Conservation (phyloP, 2,888 invertebrate species). For the Drosophila maculinotata region DNA sequence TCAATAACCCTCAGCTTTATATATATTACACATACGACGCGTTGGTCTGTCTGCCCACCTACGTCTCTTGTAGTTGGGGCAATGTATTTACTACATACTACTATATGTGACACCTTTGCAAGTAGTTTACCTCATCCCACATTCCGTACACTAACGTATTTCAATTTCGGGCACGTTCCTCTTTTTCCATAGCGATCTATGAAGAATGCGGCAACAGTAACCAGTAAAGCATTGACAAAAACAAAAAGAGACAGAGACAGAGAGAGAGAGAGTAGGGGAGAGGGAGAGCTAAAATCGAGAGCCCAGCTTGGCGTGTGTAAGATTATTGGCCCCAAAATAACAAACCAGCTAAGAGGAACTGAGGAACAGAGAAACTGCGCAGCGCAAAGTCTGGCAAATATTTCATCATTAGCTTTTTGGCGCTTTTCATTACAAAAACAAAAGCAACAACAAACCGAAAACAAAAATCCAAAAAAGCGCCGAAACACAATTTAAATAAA, state of each 20-base stretch:
- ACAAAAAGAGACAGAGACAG: background rate
- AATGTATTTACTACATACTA: background rate
- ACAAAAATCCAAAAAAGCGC: slow-evolving; percentile 15
- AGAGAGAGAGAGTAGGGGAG: background rate
- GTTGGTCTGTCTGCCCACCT: slow-evolving; percentile 29
- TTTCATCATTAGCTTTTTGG: slow-evolving; percentile 75
- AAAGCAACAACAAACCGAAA: slow-evolving; percentile 14
- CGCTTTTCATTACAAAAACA: slow-evolving; percentile 70
- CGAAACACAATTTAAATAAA: slow-evolving; percentile 72
- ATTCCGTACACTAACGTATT: slow-evolving; percentile 39
- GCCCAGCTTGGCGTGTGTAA: slow-evolving; percentile 41
- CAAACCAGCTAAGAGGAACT: slow-evolving; percentile 14
- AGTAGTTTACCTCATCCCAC: slow-evolving; percentile 40
- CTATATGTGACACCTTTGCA: slow-evolving; percentile 48
- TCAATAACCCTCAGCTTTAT: slow-evolving; percentile 60
- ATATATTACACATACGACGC: slow-evolving; percentile 67
- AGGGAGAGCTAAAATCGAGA: slow-evolving; percentile 11
- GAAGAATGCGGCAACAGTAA: slow-evolving; percentile 53
- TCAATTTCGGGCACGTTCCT: slow-evolving; percentile 65
- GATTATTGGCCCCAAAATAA: slow-evolving; percentile 63
- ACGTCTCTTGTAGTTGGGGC: slow-evolving; percentile 15
- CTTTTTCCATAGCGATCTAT: slow-evolving; percentile 23
- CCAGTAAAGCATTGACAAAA: slow-evolving; percentile 17
- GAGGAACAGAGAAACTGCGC: slow-evolving; percentile 62
- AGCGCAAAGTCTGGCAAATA: slow-evolving; percentile 68